Conservation (phyloP, 2,888 invertebrate species). For the Chelonus formosanus region DNA sequence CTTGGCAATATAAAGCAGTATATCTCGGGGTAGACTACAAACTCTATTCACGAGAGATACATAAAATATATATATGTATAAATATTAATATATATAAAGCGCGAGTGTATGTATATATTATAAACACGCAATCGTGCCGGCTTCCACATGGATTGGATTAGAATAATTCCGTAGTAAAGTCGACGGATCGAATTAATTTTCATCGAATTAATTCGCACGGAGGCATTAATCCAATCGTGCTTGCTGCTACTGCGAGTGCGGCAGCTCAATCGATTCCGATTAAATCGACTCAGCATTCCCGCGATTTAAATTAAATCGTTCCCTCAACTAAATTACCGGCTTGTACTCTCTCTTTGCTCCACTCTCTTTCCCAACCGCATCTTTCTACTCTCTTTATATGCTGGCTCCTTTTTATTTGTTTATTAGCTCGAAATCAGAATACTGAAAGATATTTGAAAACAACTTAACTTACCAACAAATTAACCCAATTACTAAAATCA, state of each 20-base stretch:
- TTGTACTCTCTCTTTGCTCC: constrained; percentile 29
- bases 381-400: constrained; percentile 15
- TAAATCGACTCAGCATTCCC: constrained; percentile 54
- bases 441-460: constrained; percentile 23
- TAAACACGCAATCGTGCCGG: constrained; percentile 36
- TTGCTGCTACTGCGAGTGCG: constrained; percentile 36
- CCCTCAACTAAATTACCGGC: constrained; percentile 41
- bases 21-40: no score
- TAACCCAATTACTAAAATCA: constrained; percentile 3
- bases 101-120: not conserved
- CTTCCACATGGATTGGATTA: constrained; percentile 50
- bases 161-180: constrained; percentile 51
- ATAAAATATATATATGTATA: no score
- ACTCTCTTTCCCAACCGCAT: constrained; percentile 2
- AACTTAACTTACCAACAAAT: constrained; percentile 19
- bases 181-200: constrained; percentile 60
- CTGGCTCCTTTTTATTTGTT: constrained; percentile 1
- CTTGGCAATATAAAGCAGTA: no score
- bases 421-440: not conserved
- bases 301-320: constrained; percentile 59
- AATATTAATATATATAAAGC: not conserved
- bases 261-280: constrained; percentile 56
- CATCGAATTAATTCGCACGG: constrained; percentile 59
- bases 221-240: constrained; percentile 60
- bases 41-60: no score